Evolutionary conservation across 2,888 invertebrate genomes (phyloP), one percentile per base, ranked within the genome.

Genomic region (Brachypalpus laphriformis): DNA sequence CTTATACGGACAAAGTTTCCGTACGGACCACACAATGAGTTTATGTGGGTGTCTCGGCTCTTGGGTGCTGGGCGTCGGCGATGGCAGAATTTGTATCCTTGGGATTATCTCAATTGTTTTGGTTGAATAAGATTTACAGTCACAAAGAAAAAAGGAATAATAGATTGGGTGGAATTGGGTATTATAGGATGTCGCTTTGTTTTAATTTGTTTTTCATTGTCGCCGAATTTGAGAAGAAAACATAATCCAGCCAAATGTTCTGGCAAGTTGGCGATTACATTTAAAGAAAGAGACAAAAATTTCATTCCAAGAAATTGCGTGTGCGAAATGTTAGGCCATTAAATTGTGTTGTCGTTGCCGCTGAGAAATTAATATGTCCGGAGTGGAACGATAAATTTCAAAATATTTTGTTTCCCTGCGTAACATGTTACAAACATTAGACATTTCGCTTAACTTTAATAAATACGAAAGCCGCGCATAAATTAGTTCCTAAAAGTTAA

Each of bases 21-120:
- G 8, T 54, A 57, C 31, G 22, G 34, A 42, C 9, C 37, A 22
- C 34, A 16, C 34, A 63, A 11, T 42, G 66, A 20, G 68, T 59
- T 61, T 45, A 25, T 51, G 76, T 18, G 54, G 56, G 31, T 47
- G 61, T 20, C 25, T 8, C 45, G 45, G 42, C 42, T 61, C n/a
- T 47, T 66, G 37, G 72, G 59, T 63, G 56, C 31, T 28, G 45
- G 40, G 22, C 16, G 57, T 18, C 14, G 66, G 31, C 34, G 70
- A 80, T 85, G 75, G 63, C 63, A 71, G 71, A 66, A 76, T 71
- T 81, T 81, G 71, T 75, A 81, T 81, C 81, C 70, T 56, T 47
- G 51, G 74, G 81, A 85, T 85, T 85, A 85, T 75, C 76, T 75
- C 61, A 63, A 72, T 81, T 81, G 70, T 76, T 81, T 85, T 71